These are phyloP conservation scores for Pardosa pseudoannulata DNA, from an alignment of 2,888 invertebrate genomes.

Conservation along the genomic window DNA sequence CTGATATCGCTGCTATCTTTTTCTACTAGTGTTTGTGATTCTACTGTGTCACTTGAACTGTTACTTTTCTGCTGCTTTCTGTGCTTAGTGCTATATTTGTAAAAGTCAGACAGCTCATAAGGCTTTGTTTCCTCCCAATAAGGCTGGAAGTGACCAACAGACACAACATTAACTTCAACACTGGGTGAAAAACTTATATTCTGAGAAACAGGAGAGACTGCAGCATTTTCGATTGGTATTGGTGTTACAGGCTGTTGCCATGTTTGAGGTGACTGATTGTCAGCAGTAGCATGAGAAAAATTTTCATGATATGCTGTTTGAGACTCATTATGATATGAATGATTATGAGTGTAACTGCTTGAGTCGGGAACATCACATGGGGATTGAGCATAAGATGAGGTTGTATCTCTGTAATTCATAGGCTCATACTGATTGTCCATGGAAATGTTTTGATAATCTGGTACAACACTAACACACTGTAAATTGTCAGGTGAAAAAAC, in stretches of 20 bases:
- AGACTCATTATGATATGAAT: constrained; percentile 23
- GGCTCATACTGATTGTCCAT: constrained; percentile 37
- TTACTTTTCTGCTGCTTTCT: constrained; percentile 80
- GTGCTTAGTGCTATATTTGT: constrained; percentile 96
- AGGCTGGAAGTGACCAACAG: constrained; percentile 92
- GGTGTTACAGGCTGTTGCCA: constrained; percentile 27
- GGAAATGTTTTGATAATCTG: constrained; percentile 20
- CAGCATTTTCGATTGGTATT: neutral
- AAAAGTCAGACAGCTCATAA: constrained; percentile 98
- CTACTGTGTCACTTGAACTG: neutral
- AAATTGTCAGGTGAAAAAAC: constrained; percentile 3
- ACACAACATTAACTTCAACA: constrained; percentile 81
- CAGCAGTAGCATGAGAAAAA: neutral
- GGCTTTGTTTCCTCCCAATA: constrained; percentile 94
- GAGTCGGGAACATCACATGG: constrained; percentile 40
- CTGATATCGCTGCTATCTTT: constrained; percentile 15
- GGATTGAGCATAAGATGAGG: constrained; percentile 15
- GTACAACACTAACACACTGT: neutral
- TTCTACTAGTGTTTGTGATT: neutral
- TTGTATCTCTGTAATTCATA: constrained; percentile 14
- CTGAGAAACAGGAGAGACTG: constrained; percentile 28
- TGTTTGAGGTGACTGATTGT: neutral
- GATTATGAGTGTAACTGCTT: constrained; percentile 12
- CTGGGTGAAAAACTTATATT: constrained; percentile 47
- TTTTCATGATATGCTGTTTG: constrained; percentile 19